Base-by-base conservation (phyloP, 1,140 invertebrate species). In the Scaptomyza pallida region DNA sequence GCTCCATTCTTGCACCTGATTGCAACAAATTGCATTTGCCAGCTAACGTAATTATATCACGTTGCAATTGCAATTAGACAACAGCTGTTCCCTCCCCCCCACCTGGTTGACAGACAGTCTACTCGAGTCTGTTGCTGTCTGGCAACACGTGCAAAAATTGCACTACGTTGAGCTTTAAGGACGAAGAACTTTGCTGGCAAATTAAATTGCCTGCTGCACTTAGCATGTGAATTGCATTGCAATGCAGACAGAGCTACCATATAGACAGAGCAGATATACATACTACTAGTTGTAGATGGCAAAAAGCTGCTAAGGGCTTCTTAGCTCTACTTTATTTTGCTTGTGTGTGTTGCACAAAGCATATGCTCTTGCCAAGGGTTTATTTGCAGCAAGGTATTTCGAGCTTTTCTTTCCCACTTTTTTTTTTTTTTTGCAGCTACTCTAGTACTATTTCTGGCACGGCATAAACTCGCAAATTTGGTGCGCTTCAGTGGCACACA, bases 191-290 rank as follows among this genome's bases (percentile, higher is more conserved):
- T 37, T 37, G 65, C 57, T 26, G 69, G 37, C 55, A 81, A 86
- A 85, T 80, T 85, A 69, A 85, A 77, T 85, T 85, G 73, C 57
- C 73, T 75, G 59, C 67, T 75, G 80, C 81, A 85, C 81, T 86
- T 86, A 80, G 76, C 73, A 67, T 74, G 63, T 62, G 65, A 48
- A 69, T 72, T 59, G 62, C 70, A 54, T 55, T 9, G 23, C 33
- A 37, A 48, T 3, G 15, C 37, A 21, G 23, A 52, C 50, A 47
- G n/a, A 5, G 45, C 17, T 12, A 4, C 17, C 33, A 23, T 15
- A 26, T 33, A 26, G 43, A 15, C 30, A 37, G 35, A 57, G 44
- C 30, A 37, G 35, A 57, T 37, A 17, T n/a, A 48, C 17, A 33
- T 13, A 51, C 4, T 30, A 5, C n/a, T 8, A 41, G 59, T 37